Conservation (phyloP, 23 tunicate species). For the Clavelina lepadiformis region DNA sequence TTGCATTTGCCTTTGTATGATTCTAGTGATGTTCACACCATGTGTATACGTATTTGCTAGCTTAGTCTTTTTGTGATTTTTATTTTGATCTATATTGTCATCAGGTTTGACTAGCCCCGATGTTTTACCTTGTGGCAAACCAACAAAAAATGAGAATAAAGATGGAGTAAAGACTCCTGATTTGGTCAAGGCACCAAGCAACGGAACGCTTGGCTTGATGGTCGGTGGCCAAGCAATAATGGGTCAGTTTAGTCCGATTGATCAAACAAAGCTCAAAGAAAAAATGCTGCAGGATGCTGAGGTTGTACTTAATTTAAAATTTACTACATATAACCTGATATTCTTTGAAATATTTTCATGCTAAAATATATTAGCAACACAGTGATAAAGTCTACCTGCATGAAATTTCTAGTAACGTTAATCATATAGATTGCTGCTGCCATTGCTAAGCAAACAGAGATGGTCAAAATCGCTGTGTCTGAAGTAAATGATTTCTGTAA, state of each 20-base stretch:
- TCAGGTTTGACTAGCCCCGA: conserved; percentile 54
- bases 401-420: too few relatives aligned
- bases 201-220: conserved; percentile 43
- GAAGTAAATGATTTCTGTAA: conserved; percentile 53
- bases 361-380: too few relatives aligned
- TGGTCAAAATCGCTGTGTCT: conserved; percentile 36
- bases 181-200: conserved; percentile 23
- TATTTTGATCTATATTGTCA: not conserved
- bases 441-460: conserved; percentile 14
- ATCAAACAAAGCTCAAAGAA: conserved; percentile 42
- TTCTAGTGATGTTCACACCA: too few relatives aligned
- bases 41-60: too few relatives aligned
- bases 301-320: too few relatives aligned
- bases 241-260: conserved; percentile 45
- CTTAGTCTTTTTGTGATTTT: too few relatives aligned
- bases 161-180: conserved; percentile 49
- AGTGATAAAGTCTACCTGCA: too few relatives aligned
- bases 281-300: conserved; percentile 55
- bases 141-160: conserved; percentile 26
- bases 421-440: conserved; percentile 61
- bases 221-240: conserved; percentile 61
- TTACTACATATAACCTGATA: not conserved
- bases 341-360: too few relatives aligned
- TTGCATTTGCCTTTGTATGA: too few relatives aligned
- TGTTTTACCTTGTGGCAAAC: conserved; percentile 4